Evolutionary conservation across 1,140 invertebrate species (phyloP).

Genomic region (Drosophila bipectinata): DNA sequence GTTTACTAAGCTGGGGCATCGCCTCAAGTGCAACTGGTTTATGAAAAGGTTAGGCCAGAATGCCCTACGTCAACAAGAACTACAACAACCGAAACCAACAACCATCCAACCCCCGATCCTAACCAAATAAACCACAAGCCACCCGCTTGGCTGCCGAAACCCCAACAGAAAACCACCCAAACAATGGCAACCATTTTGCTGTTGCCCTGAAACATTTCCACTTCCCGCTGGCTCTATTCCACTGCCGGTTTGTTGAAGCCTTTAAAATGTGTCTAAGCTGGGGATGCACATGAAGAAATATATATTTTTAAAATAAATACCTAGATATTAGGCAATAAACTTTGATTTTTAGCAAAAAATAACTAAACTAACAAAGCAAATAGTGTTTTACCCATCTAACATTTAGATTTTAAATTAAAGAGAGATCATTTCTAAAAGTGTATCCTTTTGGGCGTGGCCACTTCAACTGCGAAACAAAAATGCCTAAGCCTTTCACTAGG

Average conservation of each 20-base stretch:
- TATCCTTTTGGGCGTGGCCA: slow-evolving; percentile 41
- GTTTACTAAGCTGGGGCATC: slow-evolving; percentile 26
- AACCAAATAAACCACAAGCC: slow-evolving; percentile 20
- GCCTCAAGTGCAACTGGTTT: slow-evolving; percentile 51
- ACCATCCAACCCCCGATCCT: background rate
- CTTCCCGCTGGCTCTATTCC: slow-evolving; percentile 29
- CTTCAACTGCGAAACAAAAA: slow-evolving; percentile 32
- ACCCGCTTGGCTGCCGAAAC: slow-evolving; percentile 13
- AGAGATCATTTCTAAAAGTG: background rate
- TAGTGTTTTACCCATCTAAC: too few relatives aligned
- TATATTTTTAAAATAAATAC: background rate
- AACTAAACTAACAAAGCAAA: too few relatives aligned
- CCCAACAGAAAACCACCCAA: slow-evolving; percentile 38
- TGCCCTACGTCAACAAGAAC: slow-evolving; percentile 16
- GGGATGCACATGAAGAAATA: slow-evolving; percentile 5
- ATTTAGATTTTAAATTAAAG: background rate
- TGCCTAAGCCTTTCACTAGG: slow-evolving; percentile 19
- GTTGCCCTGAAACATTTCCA: slow-evolving; percentile 51
- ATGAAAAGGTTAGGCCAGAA: slow-evolving; percentile 34
- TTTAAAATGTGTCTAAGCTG: slow-evolving; percentile 51
- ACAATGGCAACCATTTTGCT: slow-evolving; percentile 55
- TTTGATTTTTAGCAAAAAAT: too few relatives aligned
- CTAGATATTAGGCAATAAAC: background rate
- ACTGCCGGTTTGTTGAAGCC: slow-evolving; percentile 59
- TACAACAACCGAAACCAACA: slow-evolving; percentile 1